These are phyloP conservation scores for Onychomys arenicola DNA, from an alignment of 2,797 vertebrate genomes.

Conservation along the genomic window DNA sequence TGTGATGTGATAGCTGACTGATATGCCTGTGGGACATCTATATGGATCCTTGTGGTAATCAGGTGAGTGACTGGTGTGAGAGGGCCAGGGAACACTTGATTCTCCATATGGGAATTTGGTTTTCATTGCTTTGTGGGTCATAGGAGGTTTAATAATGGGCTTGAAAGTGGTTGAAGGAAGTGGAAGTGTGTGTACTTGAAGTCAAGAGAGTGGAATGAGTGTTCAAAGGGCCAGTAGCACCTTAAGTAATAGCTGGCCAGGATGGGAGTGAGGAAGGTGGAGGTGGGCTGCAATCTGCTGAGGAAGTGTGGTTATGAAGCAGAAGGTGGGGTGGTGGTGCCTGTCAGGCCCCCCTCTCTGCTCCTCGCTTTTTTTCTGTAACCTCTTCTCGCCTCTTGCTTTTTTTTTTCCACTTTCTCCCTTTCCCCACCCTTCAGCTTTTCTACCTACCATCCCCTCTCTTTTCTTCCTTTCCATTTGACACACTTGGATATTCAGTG, in stretches of 20 bases:
- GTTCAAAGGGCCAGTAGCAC: neutral
- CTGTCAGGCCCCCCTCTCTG: too few relatives aligned
- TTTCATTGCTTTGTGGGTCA: neutral
- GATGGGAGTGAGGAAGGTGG: neutral
- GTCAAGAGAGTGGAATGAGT: neutral
- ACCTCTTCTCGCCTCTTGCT: neutral
- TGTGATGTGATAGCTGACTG: constrained; percentile 39
- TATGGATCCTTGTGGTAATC: neutral
- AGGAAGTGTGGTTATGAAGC: neutral
- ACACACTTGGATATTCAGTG: neutral
- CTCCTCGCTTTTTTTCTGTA: neutral
- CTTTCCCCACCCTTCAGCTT: neutral
- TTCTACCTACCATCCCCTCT: neutral
- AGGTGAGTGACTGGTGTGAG: neutral
- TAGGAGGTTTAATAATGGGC: neutral
- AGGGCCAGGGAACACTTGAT: neutral
- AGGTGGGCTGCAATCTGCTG: neutral
- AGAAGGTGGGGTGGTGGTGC: neutral
- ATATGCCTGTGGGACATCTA: neutral
- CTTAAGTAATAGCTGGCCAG: neutral
- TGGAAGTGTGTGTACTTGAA: neutral
- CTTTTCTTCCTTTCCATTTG: neutral
- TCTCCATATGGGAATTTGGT: neutral
- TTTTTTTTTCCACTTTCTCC: too few relatives aligned
- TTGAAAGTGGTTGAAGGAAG: neutral